These are phyloP conservation scores for Clostera curtula DNA, from an alignment of 2,888 invertebrate species.

Conservation along the genomic window DNA sequence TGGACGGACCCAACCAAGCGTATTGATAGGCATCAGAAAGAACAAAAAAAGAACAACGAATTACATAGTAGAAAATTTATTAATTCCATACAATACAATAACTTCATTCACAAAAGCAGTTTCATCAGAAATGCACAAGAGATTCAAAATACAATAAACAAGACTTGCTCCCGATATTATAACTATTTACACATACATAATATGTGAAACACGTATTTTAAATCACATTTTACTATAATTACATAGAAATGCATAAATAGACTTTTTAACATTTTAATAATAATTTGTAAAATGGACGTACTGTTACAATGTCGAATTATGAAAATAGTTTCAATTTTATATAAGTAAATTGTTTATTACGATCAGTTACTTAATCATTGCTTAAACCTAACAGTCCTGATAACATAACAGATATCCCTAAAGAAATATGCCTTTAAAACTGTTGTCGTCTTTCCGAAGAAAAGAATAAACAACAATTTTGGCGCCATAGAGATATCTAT, in stretches of 20 bases:
- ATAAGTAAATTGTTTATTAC: constrained; percentile 34
- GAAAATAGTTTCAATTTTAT: constrained; percentile 49
- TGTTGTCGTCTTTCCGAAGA: no score
- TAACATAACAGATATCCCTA: no score
- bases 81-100: constrained; percentile 44
- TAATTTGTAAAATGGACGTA: constrained; percentile 64
- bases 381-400: no score
- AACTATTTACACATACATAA: constrained; percentile 48
- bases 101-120: constrained; percentile 61
- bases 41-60: constrained; percentile 18
- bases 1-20: no score
- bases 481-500: no score
- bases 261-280: constrained; percentile 33
- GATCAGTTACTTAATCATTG: no score
- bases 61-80: constrained; percentile 58
- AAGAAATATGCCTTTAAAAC: no score
- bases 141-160: constrained; percentile 56
- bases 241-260: constrained; percentile 53
- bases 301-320: constrained; percentile 42
- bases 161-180: constrained; percentile 52
- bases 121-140: constrained; percentile 64
- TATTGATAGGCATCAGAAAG: no score
- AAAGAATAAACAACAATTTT: no score
- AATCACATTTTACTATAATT: constrained; percentile 33
- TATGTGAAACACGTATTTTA: constrained; percentile 39